Evolutionary conservation across 1,140 invertebrate genomes (phyloP).

Genomic region (Anastrepha ludens): DNA sequence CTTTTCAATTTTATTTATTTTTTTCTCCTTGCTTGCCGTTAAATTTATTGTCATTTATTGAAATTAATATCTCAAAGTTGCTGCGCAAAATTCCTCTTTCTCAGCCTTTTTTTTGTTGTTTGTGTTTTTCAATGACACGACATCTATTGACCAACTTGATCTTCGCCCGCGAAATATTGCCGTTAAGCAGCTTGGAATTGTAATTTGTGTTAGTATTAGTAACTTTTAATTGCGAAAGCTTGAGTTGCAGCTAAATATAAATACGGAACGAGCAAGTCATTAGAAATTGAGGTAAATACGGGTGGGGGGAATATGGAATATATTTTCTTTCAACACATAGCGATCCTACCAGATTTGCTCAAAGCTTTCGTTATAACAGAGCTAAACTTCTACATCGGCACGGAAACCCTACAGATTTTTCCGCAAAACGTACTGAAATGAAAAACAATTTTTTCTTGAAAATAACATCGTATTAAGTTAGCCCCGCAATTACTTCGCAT

Average conservation of each 20-base stretch:
- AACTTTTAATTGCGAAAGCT: conserved; percentile 28
- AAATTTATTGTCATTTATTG: neutral
- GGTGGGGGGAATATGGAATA: too few species aligned
- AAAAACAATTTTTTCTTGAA: too few species aligned
- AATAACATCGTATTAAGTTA: too few species aligned
- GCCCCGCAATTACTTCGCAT: too few species aligned
- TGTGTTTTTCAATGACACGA: neutral
- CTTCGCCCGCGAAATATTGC: neutral
- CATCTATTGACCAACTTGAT: neutral
- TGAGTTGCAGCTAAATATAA: neutral
- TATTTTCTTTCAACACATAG: too few species aligned
- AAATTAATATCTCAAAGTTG: conserved; percentile 24
- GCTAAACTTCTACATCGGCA: too few species aligned
- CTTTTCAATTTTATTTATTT: neutral
- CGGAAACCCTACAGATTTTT: too few species aligned
- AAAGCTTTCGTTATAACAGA: too few species aligned
- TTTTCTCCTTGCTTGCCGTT: neutral
- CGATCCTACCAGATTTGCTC: too few species aligned
- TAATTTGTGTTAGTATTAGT: neutral
- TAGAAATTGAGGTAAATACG: too few species aligned
- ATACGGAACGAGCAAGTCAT: too few species aligned
- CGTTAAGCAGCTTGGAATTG: conserved; percentile 1
- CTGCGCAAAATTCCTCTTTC: neutral
- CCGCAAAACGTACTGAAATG: too few species aligned
- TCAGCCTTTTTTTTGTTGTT: neutral